Conservation (phyloP, 2,888 invertebrate genomes). For the Trissolcus brochymenae region DNA sequence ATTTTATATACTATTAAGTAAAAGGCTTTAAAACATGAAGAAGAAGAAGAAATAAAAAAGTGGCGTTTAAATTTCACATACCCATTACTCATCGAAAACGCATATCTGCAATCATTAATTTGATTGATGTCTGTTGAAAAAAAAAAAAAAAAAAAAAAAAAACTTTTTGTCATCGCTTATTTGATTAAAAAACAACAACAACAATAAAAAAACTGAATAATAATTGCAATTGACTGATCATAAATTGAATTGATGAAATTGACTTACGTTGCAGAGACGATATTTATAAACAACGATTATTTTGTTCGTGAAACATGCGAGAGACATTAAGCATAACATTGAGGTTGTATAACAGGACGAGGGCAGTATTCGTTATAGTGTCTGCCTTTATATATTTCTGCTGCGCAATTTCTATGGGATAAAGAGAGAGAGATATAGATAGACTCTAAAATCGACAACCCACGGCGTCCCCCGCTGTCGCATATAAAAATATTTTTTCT, state of each 20-base stretch:
- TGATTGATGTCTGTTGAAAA: too few species aligned
- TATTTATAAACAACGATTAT: neutral
- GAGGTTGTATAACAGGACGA: neutral
- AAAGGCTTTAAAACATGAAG: neutral
- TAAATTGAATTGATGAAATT: too few species aligned
- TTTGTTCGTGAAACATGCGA: neutral
- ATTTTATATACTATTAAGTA: neutral
- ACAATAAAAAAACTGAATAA: too few species aligned
- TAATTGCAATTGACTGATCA: too few species aligned
- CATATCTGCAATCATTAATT: neutral
- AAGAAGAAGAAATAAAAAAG: neutral
- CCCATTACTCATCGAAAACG: neutral
- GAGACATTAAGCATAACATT: neutral
- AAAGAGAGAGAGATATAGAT: conserved; percentile 21
- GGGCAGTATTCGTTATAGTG: conserved; percentile 10
- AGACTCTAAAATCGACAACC: conserved; percentile 36
- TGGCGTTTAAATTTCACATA: neutral
- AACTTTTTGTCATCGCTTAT: too few species aligned
- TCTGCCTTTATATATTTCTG: conserved; percentile 10
- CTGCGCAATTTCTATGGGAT: conserved; percentile 7
- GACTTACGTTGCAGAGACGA: too few species aligned
- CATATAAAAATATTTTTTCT: conserved; percentile 39
- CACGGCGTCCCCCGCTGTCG: conserved; percentile 33
- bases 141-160: too few species aligned
- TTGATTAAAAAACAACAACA: too few species aligned